Evolutionary conservation across 53 echinoderm and acorn worm species (phyloP), one percentile per base, ranked within the genome.

Genomic region (Paracentrotus lividus): DNA sequence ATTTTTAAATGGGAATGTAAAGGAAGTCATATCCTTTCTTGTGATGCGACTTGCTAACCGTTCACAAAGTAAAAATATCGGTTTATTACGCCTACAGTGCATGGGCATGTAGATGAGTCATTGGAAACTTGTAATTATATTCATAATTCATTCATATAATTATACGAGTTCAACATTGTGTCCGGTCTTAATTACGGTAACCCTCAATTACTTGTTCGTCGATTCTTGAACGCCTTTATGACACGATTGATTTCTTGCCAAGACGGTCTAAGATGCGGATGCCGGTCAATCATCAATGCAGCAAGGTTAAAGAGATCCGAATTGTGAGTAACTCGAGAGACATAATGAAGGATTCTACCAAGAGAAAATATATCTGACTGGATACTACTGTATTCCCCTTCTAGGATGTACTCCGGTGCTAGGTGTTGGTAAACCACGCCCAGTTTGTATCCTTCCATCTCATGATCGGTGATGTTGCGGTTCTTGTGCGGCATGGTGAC

Each of bases 401-500:
- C 90, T 36, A 89, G 3, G 64, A 89, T 89, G 65, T 89, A 64
- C 24, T 89, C 90, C 31, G 90, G 90, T 26, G 90, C 90, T 1
- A 89, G 90, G 61, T 89, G 90, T 56, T 89, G 90, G 44, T 89
- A 91, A 33, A 68, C 52, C 29, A 72, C 91, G 5, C 91, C 91
- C 72, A 69, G 49, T 56, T 32, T 68, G 91, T 91, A 91, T 5
- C 69, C 91, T 68, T 91, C 76, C 52, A 53, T 51, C 72, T 91
- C 91, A 29, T 91, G 47, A 23, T 91, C 40, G 51, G 69, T 42
- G 75, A 91, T 14, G 53, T 53, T 72, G 8, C 49, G 69, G 76
- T 68, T 68, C 9, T 44, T 91, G 40, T 45, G 91, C n/a, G 91
- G 75, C 91, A 91, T 68, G 32, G 49, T 72, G 1, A 72, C 56